Evolutionary conservation across 2,888 invertebrate genomes (phyloP).

Genomic region (Ectropis crepuscularia): DNA sequence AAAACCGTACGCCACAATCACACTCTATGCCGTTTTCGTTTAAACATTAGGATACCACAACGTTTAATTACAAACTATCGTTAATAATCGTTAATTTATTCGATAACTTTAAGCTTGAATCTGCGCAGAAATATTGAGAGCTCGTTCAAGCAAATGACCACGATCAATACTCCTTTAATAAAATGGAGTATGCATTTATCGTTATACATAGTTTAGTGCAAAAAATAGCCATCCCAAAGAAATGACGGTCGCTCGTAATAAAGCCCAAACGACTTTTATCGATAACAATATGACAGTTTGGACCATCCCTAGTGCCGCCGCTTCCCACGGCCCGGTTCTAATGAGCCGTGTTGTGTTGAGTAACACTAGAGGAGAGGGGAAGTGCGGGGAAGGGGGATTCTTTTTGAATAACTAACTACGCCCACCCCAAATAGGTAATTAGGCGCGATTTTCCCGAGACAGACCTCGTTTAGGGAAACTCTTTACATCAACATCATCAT

Average conservation of each 20-base stretch:
- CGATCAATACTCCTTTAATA: no score
- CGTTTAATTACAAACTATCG: no score
- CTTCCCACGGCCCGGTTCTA: slow-evolving; percentile 81
- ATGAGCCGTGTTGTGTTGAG: slow-evolving; percentile 81
- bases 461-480: slow-evolving; percentile 36
- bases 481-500: slow-evolving; percentile 36
- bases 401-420: slow-evolving; percentile 65
- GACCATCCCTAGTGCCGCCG: slow-evolving; percentile 60
- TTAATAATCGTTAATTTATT: no score
- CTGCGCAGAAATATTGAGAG: no score
- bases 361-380: slow-evolving; percentile 55
- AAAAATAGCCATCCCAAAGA: background rate
- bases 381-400: slow-evolving; percentile 40
- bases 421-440: slow-evolving; percentile 58
- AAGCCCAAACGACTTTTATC: slow-evolving; percentile 23
- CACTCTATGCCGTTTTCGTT: no score
- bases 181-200: no score
- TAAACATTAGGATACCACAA: no score
- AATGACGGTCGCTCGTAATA: slow-evolving; percentile 1
- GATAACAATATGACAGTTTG: slow-evolving; percentile 31
- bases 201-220: no score
- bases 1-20: no score
- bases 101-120: no score
- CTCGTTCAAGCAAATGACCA: no score
- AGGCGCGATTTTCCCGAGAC: slow-evolving; percentile 53